phyloP scores from a whole-genome alignment of 2,113 vertebrate genomes.

The Microtus montanus region DNA sequence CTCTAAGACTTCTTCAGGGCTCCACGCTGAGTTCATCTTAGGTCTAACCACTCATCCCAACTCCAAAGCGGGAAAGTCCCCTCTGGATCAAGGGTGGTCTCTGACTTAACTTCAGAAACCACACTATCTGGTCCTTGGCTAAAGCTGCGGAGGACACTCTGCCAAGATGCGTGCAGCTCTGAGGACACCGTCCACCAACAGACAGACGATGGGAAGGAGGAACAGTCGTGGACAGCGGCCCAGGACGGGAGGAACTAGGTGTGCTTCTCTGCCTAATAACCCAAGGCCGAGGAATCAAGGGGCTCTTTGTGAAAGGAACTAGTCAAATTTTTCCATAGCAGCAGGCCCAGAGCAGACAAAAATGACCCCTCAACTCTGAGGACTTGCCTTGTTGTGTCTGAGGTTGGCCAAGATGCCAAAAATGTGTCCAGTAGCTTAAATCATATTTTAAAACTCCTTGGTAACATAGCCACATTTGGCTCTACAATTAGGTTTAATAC shows the following conservation, averaged over 20 bases:
- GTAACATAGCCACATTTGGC: neutral
- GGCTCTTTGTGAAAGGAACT: slow-evolving; percentile 62
- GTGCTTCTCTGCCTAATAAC: neutral
- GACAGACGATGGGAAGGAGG: neutral
- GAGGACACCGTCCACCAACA: neutral
- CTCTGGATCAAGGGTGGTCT: slow-evolving; percentile 41
- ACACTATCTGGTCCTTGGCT: neutral
- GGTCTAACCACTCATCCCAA: neutral
- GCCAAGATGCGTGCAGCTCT: neutral
- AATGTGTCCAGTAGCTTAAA: neutral
- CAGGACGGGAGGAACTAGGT: slow-evolving; percentile 1
- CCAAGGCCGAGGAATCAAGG: slow-evolving; percentile 51
- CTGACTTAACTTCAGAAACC: slow-evolving; percentile 19
- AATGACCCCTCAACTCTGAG: neutral
- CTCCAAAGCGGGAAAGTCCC: slow-evolving; percentile 3
- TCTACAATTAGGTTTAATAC: neutral
- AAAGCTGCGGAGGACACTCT: neutral
- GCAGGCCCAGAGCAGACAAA: neutral
- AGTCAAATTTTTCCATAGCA: slow-evolving; percentile 68
- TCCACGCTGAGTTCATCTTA: neutral
- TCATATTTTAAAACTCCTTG: slow-evolving; percentile 11
- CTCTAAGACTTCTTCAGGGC: neutral
- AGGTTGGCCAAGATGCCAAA: neutral
- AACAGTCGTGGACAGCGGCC: slow-evolving; percentile 41
- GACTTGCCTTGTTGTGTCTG: neutral